phyloP scores from a whole-genome alignment of 2,888 invertebrate species.

The Copidosoma aretas region DNA sequence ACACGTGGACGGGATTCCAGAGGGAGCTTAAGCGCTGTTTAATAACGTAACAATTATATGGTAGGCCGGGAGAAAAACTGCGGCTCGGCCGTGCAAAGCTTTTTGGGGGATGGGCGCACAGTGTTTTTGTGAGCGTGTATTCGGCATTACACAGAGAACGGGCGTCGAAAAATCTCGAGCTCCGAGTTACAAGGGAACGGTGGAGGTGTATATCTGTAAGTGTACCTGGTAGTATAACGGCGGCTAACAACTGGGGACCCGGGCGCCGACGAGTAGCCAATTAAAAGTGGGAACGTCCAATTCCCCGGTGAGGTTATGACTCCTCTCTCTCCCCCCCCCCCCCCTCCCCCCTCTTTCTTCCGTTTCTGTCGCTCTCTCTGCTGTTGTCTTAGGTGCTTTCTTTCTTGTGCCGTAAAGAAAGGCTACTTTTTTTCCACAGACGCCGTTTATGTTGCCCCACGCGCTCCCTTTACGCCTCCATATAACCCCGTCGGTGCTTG shows the following conservation, averaged over 20 bases:
- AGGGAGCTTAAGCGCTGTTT: slow-evolving; percentile 57
- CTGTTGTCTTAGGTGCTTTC: background rate
- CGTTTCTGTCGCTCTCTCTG: slow-evolving; percentile 9
- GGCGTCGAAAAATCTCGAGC: too few relatives aligned
- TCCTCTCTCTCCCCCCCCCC: slow-evolving; percentile 42
- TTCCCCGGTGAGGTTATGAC: slow-evolving; percentile 55
- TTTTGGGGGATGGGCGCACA: slow-evolving; percentile 19
- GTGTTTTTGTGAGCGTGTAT: background rate
- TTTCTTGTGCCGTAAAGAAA: background rate
- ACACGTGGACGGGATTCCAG: slow-evolving; percentile 15
- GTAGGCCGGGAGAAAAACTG: slow-evolving; percentile 48
- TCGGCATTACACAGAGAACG: too few relatives aligned
- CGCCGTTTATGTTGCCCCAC: slow-evolving; percentile 26
- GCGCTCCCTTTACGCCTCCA: background rate
- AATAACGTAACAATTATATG: slow-evolving; percentile 62
- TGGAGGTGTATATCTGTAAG: background rate
- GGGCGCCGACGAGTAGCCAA: slow-evolving; percentile 52
- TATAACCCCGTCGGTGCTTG: background rate
- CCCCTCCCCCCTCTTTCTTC: slow-evolving; percentile 5
- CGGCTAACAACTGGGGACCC: slow-evolving; percentile 53
- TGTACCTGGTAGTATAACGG: background rate
- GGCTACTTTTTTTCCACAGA: slow-evolving; percentile 33
- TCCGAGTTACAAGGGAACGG: too few relatives aligned
- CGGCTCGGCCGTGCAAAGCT: too few relatives aligned
- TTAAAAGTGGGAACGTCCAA: slow-evolving; percentile 60